Percentiles rank a stretch among this genome's conserved stretches.
phyloP scores from a whole-genome alignment of 1,140 invertebrate genomes.

The Brachionus manjavacas region DNA sequence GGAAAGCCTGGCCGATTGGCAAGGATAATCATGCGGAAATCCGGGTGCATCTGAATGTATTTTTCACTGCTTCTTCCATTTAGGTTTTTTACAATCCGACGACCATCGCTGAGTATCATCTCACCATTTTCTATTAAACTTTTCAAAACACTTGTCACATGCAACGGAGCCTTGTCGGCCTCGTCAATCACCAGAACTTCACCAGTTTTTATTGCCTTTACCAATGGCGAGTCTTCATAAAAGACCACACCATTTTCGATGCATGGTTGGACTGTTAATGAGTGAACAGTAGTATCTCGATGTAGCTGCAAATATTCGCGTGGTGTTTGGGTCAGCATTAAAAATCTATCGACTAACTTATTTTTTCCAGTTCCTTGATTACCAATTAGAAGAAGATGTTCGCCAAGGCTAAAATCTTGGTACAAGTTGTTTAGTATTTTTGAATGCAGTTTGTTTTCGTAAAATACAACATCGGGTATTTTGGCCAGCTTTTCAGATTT shows the following conservation, averaged over 20 bases:
- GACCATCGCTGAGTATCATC: slow-evolving; percentile 87
- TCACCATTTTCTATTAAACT: slow-evolving; percentile 87
- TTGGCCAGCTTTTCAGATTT: slow-evolving; percentile 61
- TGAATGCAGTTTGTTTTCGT: slow-evolving; percentile 65
- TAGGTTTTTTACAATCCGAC: slow-evolving; percentile 68
- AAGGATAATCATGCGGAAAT: slow-evolving; percentile 69
- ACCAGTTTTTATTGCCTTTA: slow-evolving; percentile 76
- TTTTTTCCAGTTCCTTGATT: slow-evolving; percentile 88
- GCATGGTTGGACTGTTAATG: slow-evolving; percentile 81
- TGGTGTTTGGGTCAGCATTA: slow-evolving; percentile 79
- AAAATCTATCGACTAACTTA: slow-evolving; percentile 81
- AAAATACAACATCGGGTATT: slow-evolving; percentile 88
- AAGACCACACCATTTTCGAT: slow-evolving; percentile 78
- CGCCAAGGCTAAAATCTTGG: slow-evolving; percentile 81
- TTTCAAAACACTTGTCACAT: slow-evolving; percentile 90
- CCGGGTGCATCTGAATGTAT: slow-evolving; percentile 54
- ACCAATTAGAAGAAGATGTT: slow-evolving; percentile 85
- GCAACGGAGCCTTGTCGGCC: slow-evolving; percentile 90
- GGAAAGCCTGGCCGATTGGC: slow-evolving; percentile 95
- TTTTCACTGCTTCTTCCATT: not conserved
- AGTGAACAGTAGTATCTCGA: slow-evolving; percentile 88
- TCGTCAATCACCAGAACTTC: slow-evolving; percentile 89
- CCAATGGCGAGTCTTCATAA: slow-evolving; percentile 88
- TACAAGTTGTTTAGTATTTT: slow-evolving; percentile 69
- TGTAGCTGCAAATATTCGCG: slow-evolving; percentile 93